A percentile compares a stretch with the other conserved stretches of the same genome.
Conservation (phyloP, 1,140 invertebrate species). For the Heliconius nattereri region DNA sequence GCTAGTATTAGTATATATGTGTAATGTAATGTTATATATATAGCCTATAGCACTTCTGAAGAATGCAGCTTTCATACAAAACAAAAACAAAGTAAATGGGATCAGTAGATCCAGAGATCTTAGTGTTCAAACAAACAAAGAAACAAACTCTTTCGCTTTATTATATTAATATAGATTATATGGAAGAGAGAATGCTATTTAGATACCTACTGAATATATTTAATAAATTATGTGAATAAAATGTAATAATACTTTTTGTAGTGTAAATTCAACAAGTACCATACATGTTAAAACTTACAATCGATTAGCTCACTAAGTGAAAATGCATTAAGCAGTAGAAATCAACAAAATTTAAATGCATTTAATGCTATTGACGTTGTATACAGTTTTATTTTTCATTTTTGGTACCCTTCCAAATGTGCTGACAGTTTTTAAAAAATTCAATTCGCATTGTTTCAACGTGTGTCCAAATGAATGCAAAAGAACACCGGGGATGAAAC, state of each 20-base stretch:
- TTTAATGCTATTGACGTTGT: constrained; percentile 54
- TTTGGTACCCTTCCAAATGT: constrained; percentile 30
- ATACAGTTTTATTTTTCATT: constrained; percentile 12
- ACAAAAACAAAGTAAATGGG: too few relatives aligned
- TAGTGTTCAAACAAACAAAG: too few relatives aligned
- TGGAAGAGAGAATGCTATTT: too few relatives aligned
- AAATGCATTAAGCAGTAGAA: constrained; percentile 77
- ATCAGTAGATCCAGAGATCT: too few relatives aligned
- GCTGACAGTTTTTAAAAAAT: neutral
- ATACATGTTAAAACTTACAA: constrained; percentile 42
- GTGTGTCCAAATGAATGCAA: neutral
- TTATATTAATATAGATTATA: too few relatives aligned
- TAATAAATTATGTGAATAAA: constrained; percentile 10
- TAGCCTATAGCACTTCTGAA: too few relatives aligned
- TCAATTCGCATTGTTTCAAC: neutral
- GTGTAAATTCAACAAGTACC: constrained; percentile 22
- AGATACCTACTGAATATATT: neutral
- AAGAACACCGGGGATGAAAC: neutral
- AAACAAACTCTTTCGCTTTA: too few relatives aligned
- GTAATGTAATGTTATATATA: too few relatives aligned
- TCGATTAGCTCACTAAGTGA: constrained; percentile 63
- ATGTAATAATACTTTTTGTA: constrained; percentile 18
- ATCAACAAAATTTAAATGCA: constrained; percentile 69
- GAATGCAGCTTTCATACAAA: too few relatives aligned
- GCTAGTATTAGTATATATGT: too few relatives aligned